Base-by-base conservation (phyloP, 2,888 invertebrate genomes). In the Megaustenia siamemsis region DNA sequence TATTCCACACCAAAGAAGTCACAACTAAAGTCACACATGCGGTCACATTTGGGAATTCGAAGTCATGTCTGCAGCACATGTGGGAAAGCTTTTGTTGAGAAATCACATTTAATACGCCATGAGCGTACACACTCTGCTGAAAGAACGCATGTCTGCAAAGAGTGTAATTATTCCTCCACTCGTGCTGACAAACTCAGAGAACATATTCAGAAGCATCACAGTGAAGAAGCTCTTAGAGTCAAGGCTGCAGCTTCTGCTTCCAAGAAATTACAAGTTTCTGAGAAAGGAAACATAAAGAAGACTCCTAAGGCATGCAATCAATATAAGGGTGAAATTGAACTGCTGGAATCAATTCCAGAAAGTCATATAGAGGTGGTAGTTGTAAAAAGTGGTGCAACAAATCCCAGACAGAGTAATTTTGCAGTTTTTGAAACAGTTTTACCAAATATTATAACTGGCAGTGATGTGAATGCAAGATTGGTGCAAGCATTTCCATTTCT, bases 131-230 rank as follows among this genome's bases (percentile, higher is more conserved):
- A 96, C 93, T 93, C 95, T 69, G 95, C 95, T 87, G 96, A 96
- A 86, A 95, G 96, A 89, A 95, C 96, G 0, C 96, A 95, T 93
- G 95, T 95, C 82, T 96, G 96, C 91, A 94, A 95, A 24, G 94
- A 95, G 86, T 96, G 96, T 93, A 96, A 96, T 87, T 96, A 96
- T 91, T 95, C 95, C 2, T 96, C 96, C 86, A 95, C 95, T 0
- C 93, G 96, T 78, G 93, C 96, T 35, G 96, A 96, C 93, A 96
- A 96, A 92, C 92, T 96, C 43, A 96, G 96, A 90, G 96, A 95
- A 86, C 95, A 95, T 88, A 91, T 94, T 4, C 88, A 92, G 71
- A 95, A 94, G 87, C 95, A 95, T 88, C 95, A 95, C 88, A 93
- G 92, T 32, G 90, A 90, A 35, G 91, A 91, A 56, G 89, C 90